phyloP scores from a whole-genome alignment of 2,797 vertebrate genomes.

The Notoglanidium macrostoma region DNA sequence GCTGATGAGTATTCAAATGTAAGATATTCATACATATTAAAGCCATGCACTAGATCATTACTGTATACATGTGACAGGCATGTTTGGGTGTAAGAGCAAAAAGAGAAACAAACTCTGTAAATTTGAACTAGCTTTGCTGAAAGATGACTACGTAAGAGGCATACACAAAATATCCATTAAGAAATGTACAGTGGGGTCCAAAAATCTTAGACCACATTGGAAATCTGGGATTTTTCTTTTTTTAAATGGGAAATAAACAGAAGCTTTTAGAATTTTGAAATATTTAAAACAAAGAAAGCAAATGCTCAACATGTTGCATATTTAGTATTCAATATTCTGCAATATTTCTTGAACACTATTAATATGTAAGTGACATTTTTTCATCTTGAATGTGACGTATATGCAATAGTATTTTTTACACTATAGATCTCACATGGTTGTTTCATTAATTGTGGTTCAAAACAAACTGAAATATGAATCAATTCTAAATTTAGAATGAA shows the following conservation, averaged over 20 bases:
- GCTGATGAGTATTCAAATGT: not conserved
- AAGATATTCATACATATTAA: conserved; percentile 4
- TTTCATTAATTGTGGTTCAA: not conserved
- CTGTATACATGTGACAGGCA: not conserved
- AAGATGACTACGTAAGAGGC: not conserved
- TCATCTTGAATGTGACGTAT: not conserved
- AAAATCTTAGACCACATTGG: not conserved
- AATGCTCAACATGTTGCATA: not conserved
- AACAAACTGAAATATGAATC: not conserved
- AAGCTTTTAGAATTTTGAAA: not conserved
- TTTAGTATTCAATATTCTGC: not conserved
- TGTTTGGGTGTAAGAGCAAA: not conserved
- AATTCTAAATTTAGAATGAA: not conserved
- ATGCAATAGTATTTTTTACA: not conserved
- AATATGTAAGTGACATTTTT: not conserved
- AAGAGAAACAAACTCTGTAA: not conserved
- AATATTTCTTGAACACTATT: not conserved
- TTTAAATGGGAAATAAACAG: not conserved
- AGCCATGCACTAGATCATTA: not conserved
- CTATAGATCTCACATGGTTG: not conserved
- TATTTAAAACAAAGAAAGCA: not conserved
- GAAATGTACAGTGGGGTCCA: not conserved
- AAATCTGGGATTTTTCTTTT: not conserved
- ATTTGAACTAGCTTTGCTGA: not conserved
- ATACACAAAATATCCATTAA: not conserved